Percentiles rank a stretch among this genome's conserved stretches.
Conservation (phyloP, 2,888 invertebrate species). For the Theristus sp. region DNA sequence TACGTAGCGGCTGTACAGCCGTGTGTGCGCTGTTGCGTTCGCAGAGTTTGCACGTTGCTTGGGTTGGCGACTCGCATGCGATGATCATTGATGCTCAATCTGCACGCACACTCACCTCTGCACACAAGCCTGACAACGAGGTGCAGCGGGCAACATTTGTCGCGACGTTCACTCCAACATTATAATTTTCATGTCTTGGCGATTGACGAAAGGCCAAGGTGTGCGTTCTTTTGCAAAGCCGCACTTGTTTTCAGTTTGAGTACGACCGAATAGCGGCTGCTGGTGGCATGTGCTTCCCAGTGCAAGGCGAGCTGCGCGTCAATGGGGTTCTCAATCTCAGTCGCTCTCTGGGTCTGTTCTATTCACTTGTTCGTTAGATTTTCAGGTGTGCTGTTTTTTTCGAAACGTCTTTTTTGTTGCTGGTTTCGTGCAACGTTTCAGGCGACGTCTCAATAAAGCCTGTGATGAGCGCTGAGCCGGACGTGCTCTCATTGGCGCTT, state of each 20-base stretch:
- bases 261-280: constrained; percentile 13
- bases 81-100: constrained; percentile 41
- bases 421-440: too few relatives aligned
- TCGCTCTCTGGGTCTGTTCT: constrained; percentile 18
- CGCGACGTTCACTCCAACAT: too few relatives aligned
- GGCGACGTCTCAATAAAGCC: constrained; percentile 67
- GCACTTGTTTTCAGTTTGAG: not conserved
- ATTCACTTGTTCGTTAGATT: too few relatives aligned
- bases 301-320: constrained; percentile 19
- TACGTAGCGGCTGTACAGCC: constrained; percentile 66
- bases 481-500: constrained; percentile 50
- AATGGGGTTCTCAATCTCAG: constrained; percentile 23
- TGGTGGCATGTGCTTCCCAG: constrained; percentile 15
- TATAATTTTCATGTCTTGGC: too few relatives aligned
- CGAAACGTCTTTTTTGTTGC: too few relatives aligned
- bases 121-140: constrained; percentile 5
- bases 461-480: constrained; percentile 62
- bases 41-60: constrained; percentile 54
- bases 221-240: too few relatives aligned
- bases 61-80: constrained; percentile 88
- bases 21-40: constrained; percentile 55
- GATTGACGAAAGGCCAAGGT: too few relatives aligned
- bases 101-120: not conserved
- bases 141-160: too few relatives aligned
- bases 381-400: too few relatives aligned